Base-by-base conservation (phyloP, 2,888 invertebrate genomes). In the Byasa hedistus region DNA sequence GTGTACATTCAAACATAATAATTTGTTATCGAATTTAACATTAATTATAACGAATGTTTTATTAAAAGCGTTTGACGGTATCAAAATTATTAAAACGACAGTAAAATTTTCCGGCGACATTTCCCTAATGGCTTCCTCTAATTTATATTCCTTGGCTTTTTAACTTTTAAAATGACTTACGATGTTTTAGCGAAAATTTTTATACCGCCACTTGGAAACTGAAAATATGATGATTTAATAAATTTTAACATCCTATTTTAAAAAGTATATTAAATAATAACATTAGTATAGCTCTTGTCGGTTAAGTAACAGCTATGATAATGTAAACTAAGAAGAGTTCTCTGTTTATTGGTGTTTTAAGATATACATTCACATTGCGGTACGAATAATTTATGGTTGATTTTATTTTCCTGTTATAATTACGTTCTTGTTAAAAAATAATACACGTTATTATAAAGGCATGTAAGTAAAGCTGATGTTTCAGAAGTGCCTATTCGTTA, bases 101-200 rank as follows among this genome's bases (percentile, higher is more conserved):
- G 60, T 60, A 60, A 60, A 61, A 61, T 52, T 61, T 51, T 32
- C 61, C 61, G 61, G 17, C 61, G 61, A 61, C 61, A 61, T 61
- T 61, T 61, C 61, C 61, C 61, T 61, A 61, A 61, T 61, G 61
- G 61, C 61, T 61, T 61, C 52, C 32, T 54, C 36, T 61, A 61
- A 61, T 61, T 61, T 52, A 52, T 61, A 32, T 52, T 54, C 32
- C 22, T 22, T 52, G 61, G 21, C 61, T 61, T 61, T 61, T 61
- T 36, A 61, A 48, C 59, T 60, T 54, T 51, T 54, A 21, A 52
- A 52, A 52, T 52, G n/a, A 52, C 52, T 52, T 52, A 21, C 52
- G 52, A 52, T 52, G 21, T 52, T 52, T 21, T 52, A 52, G 52
- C 52, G 12, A 21, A 21, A 52, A 52, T 5, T 52, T 52, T 21